Conservation (phyloP, 2,797 vertebrate genomes). For the Acipenser transmontanus region DNA sequence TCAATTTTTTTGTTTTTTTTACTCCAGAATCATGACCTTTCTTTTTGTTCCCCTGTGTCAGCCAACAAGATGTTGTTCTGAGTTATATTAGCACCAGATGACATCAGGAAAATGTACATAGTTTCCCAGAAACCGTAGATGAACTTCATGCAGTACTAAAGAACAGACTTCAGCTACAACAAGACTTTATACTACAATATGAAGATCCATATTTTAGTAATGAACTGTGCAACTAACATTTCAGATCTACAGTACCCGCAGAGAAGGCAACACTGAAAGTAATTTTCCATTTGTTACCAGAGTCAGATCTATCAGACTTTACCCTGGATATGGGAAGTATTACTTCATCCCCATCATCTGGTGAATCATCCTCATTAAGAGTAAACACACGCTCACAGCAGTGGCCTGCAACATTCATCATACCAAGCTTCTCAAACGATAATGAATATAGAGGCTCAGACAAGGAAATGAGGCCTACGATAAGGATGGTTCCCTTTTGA, state of each 20-base stretch:
- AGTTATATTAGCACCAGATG: conserved; percentile 20
- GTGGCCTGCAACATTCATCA: conserved; percentile 6
- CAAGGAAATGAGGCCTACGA: neutral
- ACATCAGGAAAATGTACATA: conserved; percentile 13
- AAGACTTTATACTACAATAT: conserved; percentile 22
- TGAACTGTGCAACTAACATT: conserved; percentile 25
- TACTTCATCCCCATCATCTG: neutral
- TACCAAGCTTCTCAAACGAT: conserved; percentile 9
- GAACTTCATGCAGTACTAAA: conserved; percentile 1
- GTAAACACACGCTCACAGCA: neutral
- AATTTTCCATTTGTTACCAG: neutral
- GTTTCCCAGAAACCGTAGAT: conserved; percentile 11
- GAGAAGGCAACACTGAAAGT: conserved; percentile 16
- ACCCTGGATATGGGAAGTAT: neutral
- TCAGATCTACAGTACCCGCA: conserved; percentile 3
- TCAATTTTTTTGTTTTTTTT: conserved; percentile 4
- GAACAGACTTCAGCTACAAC: conserved; percentile 14
- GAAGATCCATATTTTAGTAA: conserved; percentile 26
- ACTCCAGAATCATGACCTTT: neutral
- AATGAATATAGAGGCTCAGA: conserved; percentile 1
- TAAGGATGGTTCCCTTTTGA: neutral
- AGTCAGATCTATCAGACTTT: neutral
- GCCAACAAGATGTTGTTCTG: conserved; percentile 6
- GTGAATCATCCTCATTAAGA: no score
- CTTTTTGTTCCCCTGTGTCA: neutral